These are phyloP conservation scores for Sinocyclocheilus anophthalmus DNA, from an alignment of 2,113 vertebrate species.

Conservation along the genomic window DNA sequence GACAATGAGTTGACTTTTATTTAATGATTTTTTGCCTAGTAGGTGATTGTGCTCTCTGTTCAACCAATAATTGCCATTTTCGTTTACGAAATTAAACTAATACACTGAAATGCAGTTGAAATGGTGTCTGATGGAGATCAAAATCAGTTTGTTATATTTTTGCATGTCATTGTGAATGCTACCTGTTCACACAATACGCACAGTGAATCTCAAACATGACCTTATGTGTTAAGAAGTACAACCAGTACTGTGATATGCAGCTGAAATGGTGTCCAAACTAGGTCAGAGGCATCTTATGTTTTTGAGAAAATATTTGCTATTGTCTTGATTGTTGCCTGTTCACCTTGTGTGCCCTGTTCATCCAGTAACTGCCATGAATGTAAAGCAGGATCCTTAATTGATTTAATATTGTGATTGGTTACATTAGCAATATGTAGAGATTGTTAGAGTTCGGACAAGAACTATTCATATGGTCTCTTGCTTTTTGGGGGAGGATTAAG, in stretches of 20 bases:
- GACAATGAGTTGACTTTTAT: conserved; percentile 12
- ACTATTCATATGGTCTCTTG: background rate
- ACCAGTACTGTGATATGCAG: background rate
- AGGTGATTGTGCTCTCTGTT: background rate
- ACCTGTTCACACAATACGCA: background rate
- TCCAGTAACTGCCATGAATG: background rate
- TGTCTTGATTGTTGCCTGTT: background rate
- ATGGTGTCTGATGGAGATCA: background rate
- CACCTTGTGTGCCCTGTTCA: background rate
- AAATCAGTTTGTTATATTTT: background rate
- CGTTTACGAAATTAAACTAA: background rate
- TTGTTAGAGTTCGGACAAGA: background rate
- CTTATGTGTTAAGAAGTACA: background rate
- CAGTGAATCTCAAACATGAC: background rate
- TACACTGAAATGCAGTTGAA: background rate
- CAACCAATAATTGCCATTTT: background rate
- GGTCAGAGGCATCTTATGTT: background rate
- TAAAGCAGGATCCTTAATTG: background rate
- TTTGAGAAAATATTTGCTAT: background rate
- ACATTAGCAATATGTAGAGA: background rate
- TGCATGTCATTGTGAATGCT: background rate
- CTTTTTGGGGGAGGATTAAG: background rate
- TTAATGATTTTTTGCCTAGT: background rate
- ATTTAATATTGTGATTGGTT: background rate
- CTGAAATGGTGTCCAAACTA: background rate